These are phyloP conservation scores for Mesorhabditis sp. DNA, from an alignment of 2,888 invertebrate species.

Conservation along the genomic window DNA sequence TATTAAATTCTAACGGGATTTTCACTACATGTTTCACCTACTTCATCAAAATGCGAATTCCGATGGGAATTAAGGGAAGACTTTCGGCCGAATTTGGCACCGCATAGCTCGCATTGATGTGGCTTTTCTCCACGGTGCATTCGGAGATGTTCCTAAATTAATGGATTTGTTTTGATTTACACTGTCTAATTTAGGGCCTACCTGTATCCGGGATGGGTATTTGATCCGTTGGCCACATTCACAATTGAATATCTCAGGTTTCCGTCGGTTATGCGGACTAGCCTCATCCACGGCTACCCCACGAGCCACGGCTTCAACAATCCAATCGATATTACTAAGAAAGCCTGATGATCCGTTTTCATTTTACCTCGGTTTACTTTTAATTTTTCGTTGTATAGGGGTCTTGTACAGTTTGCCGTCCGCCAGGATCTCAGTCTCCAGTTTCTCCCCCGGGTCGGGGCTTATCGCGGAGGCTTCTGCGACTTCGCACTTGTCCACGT, in stretches of 20 bases:
- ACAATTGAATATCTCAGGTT: constrained; percentile 42
- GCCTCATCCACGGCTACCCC: constrained; percentile 38
- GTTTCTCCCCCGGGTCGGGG: no score
- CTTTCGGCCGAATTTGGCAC: not conserved
- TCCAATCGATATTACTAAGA: constrained; percentile 45
- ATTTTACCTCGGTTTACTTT: no score
- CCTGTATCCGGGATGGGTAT: constrained; percentile 47
- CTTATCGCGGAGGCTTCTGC: no score
- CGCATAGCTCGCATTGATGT: constrained; percentile 46
- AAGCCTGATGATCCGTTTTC: not conserved
- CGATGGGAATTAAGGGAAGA: no score
- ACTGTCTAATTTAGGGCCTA: constrained; percentile 10
- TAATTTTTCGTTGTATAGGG: no score
- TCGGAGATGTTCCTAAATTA: constrained; percentile 40
- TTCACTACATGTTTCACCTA: no score
- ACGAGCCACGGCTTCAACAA: constrained; percentile 45
- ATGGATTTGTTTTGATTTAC: not conserved
- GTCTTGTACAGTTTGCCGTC: no score
- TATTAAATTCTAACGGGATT: no score
- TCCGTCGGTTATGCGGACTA: constrained; percentile 42
- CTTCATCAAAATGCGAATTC: no score
- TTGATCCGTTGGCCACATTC: constrained; percentile 44
- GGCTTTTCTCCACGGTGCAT: constrained; percentile 50
- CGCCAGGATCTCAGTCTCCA: no score
- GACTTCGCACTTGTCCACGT: no score